Evolutionary conservation across 2,888 invertebrate species (phyloP), one percentile per base, ranked within the genome.

Genomic region (Cephus rjabovi): DNA sequence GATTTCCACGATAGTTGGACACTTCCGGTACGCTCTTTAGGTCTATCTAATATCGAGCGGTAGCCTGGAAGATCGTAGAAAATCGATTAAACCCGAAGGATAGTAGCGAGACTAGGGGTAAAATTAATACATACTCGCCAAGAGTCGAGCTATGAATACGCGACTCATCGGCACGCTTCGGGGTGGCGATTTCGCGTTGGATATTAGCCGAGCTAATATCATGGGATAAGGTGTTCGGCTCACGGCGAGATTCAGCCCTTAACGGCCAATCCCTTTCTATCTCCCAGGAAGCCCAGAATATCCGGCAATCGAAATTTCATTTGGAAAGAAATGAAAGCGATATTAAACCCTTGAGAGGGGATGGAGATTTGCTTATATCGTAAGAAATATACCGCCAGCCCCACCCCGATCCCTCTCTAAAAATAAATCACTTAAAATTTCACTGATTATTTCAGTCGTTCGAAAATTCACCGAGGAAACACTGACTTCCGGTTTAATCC

Each of bases 61-160:
- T 56, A 1, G 56, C 15, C 23, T 23, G 56, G 56, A 56, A 23
- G 56, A 56, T 56, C 56, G 56, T 56, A 23, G 23, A 56, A 56
- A 23, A 56, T 56, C 56, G 56, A 56, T 56, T 56, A 56, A 56
- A 56, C 23, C 23, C 23, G 23, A 9, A 56, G 56, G 56, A 9
- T 56, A 56, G 23, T 3, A 56, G 1, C 56, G 23, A 23, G 56
- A 9, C 56, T 6, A 9, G 56, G 56, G 71, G 77, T 78, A 75
- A 83, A 85, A 86, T 84, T 85, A 84, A 85, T 86, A 85, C 83
- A 84, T 82, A 83, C 80, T 83, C 80, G 75, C 75, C 76, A 73
- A 79, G 75, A 75, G 69, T 75, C 34, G 68, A 71, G 74, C 78
- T 79, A 75, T 81, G 83, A 86, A 84, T 86, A 81, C 80, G 35